Evolutionary conservation across 2,113 vertebrate genomes (phyloP).

Genomic region (Hippoglossus stenolepis): DNA sequence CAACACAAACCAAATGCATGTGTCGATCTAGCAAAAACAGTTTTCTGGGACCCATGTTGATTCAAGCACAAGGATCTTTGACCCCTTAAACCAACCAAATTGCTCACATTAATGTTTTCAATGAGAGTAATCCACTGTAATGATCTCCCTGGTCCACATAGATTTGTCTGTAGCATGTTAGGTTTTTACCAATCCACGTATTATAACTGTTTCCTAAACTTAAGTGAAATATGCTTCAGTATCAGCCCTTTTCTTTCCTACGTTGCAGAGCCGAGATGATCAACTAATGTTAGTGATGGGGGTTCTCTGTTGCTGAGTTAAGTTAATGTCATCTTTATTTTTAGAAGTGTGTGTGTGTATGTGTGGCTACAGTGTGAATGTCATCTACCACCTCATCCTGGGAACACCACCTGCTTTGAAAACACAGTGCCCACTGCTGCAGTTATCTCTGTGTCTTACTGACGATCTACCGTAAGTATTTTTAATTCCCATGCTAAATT

Average conservation of each 20-base stretch:
- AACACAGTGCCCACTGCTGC: conserved; percentile 10
- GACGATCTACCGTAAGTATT: not conserved
- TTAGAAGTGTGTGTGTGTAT: not conserved
- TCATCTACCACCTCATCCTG: conserved; percentile 4
- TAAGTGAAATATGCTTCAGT: too few species aligned
- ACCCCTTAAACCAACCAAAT: not conserved
- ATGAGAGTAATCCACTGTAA: too few species aligned
- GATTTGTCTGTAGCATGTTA: not conserved
- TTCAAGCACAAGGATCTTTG: not conserved
- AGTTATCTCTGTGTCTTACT: not conserved
- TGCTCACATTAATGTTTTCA: too few species aligned
- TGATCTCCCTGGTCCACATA: not conserved
- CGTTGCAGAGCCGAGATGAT: not conserved
- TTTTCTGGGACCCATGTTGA: not conserved
- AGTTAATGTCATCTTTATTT: conserved; percentile 11
- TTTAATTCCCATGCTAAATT: not conserved
- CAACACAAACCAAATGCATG: not conserved
- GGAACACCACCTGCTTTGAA: conserved; percentile 23
- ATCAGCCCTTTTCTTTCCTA: not conserved
- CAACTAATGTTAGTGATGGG: not conserved
- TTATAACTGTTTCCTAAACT: too few species aligned
- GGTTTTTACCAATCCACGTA: not conserved
- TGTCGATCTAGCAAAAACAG: not conserved
- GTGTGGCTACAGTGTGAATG: not conserved
- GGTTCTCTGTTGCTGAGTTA: not conserved